Evolutionary conservation across 1,140 invertebrate species (phyloP), one percentile per base, ranked within the genome.

Genomic region (Drosophila ercepeae): DNA sequence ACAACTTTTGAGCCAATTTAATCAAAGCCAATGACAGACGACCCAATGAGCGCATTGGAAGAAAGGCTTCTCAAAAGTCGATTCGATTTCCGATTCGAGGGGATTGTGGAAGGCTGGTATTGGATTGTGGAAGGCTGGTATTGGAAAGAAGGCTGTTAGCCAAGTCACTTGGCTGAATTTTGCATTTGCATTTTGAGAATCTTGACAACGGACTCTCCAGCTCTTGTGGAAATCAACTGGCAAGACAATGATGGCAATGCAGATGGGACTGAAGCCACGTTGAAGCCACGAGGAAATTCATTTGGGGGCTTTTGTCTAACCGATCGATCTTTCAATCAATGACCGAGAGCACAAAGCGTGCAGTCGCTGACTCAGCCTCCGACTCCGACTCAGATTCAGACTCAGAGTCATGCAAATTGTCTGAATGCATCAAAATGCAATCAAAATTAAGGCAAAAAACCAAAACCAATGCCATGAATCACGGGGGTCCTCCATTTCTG

Each of bases 241-340:
- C 82, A 89, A 82, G 75, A 83, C 76, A 89, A 89, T 86, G 86
- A 86, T 21, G 21, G 21, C 21, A 21, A 21, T 81, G 81, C 68
- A 61, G 48, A 60, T 69, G 50, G 45, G 52, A 53, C 51, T 70
- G 78, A 19, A 19, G 21, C 36, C 18, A 29, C 34, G 42, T 4
- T 29, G 16, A n/a, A n/a, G n/a, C n/a, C n/a, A n/a, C n/a, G 57
- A 75, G 64, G 54, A 88, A 89, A 86, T 89, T 89, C 86, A 90
- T 90, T 90, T 88, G 45, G 51, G 16, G 58, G 67, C 68, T 69
- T 86, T 86, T 86, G 82, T 86, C 82, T 86, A 65, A 78, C 64
- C 82, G 68, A 90, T 89, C 88, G 88, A 90, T 90, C 88, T 90
- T 90, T 90, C 88, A 90, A 90, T 90, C 88, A 90, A 89, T 83